phyloP scores from a whole-genome alignment of 1,140 invertebrate genomes.

The Pogonus chalceus region DNA sequence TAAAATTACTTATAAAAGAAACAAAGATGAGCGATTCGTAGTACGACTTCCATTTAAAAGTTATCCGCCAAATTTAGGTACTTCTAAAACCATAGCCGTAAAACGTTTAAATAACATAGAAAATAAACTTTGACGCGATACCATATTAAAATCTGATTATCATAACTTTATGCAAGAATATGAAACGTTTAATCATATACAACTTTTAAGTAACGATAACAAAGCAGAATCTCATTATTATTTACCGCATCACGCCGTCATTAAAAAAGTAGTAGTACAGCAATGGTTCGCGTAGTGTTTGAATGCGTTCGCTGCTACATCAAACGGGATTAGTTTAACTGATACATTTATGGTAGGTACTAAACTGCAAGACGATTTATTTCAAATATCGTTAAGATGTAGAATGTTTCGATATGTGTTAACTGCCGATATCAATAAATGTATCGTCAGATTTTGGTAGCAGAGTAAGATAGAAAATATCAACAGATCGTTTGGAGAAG shows the following conservation, averaged over 20 bases:
- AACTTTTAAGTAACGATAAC: not conserved
- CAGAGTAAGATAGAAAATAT: too few species aligned
- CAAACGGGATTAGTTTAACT: constrained; percentile 11
- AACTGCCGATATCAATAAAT: constrained; percentile 23
- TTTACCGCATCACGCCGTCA: constrained; percentile 17
- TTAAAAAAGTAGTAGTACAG: constrained; percentile 17
- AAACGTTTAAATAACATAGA: not conserved
- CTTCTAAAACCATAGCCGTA: not conserved
- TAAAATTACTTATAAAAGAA: not conserved
- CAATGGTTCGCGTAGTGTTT: constrained; percentile 18
- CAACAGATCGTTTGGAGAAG: too few species aligned
- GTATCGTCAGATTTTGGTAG: too few species aligned
- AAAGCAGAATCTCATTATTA: not conserved
- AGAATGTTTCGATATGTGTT: constrained; percentile 23
- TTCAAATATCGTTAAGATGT: constrained; percentile 29
- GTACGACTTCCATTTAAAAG: constrained; percentile 15
- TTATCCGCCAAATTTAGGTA: not conserved
- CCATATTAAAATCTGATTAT: not conserved
- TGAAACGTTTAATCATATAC: not conserved
- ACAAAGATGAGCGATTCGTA: constrained; percentile 15
- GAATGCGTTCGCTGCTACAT: constrained; percentile 12
- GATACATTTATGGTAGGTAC: constrained; percentile 23
- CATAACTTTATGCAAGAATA: not conserved
- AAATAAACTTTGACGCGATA: not conserved
- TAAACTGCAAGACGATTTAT: constrained; percentile 28